Evolutionary conservation across 2,888 invertebrate species (phyloP), one percentile per base, ranked within the genome.

Genomic region (Agonopterix alstromeriana): DNA sequence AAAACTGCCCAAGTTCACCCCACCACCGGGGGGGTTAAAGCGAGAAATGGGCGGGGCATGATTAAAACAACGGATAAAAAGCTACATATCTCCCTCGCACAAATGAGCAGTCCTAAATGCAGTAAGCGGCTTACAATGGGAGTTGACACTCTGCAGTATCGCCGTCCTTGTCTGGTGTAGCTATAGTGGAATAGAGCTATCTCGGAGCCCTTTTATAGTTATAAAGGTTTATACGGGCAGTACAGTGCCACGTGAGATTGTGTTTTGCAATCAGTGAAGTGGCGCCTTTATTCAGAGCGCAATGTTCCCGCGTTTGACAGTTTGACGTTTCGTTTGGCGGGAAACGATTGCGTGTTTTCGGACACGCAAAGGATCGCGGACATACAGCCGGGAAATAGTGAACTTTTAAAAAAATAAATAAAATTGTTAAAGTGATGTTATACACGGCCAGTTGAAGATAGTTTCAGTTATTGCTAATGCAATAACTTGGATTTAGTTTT

Each of bases 261-360:
- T 78, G 74, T 85, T 84, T 85, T 82, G 86, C 85, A 84, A 84
- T 88, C 87, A 88, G 87, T 88, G 78, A 78, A 84, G 84, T 82
- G 83, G 73, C 78, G 85, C 78, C 83, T 83, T 78, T 80, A 81
- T 78, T 74, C 81, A 71, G 75, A 72, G 75, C 82, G 75, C 79
- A 76, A 84, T 84, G 84, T 73, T 68, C 75, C 75, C 78, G 80
- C 74, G 75, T 78, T 80, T 81, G 81, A 80, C 81, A 78, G 74
- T 84, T 84, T 85, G 86, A 87, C 85, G 82, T 85, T 77, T 77
- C 65, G 72, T 82, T 85, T 82, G 87, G 87, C 86, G 87, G 78
- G 87, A 86, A 84, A 42, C 47, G 47, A 53, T 76, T 11, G 63
- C 68, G 70, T 74, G 65, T 71, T 70, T 63, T 64, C 56, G 56